Evolutionary conservation across 1,140 invertebrate genomes (phyloP).

Genomic region (Plodia interpunctella): DNA sequence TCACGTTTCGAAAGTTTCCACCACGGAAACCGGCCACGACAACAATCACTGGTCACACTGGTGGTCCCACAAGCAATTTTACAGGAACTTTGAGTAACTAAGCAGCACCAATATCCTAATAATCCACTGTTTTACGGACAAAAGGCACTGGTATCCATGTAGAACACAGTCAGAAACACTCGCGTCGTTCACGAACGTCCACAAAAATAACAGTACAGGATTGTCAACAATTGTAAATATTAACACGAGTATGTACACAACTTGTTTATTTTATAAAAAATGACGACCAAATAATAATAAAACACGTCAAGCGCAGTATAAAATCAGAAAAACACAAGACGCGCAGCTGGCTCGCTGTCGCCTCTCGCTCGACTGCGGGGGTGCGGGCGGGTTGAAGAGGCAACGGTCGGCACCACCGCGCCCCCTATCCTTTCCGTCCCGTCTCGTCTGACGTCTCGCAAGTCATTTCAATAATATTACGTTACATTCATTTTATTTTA

Average conservation of each 20-base stretch:
- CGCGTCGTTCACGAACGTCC: slow-evolving; percentile 38
- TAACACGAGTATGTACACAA: slow-evolving; percentile 54
- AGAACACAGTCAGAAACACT: slow-evolving; percentile 50
- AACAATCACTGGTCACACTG: slow-evolving; percentile 74
- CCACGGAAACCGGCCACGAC: slow-evolving; percentile 71
- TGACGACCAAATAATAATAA: slow-evolving; percentile 47
- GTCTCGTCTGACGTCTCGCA: slow-evolving; percentile 59
- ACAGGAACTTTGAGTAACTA: slow-evolving; percentile 53
- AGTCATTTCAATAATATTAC: slow-evolving; percentile 63
- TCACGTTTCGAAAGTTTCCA: slow-evolving; percentile 74
- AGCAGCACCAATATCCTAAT: slow-evolving; percentile 63
- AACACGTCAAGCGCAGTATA: slow-evolving; percentile 64
- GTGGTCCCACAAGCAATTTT: slow-evolving; percentile 51
- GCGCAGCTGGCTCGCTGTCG: slow-evolving; percentile 65
- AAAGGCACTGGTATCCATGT: slow-evolving; percentile 69
- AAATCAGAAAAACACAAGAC: slow-evolving; percentile 73
- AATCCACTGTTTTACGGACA: slow-evolving; percentile 65
- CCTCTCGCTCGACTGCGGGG: slow-evolving; percentile 61
- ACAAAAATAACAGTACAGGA: slow-evolving; percentile 28
- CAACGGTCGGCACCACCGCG: slow-evolving; percentile 39
- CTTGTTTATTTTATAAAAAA: slow-evolving; percentile 32
- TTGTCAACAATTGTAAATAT: slow-evolving; percentile 22
- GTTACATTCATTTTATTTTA: slow-evolving; percentile 64
- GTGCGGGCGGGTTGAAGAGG: slow-evolving; percentile 54
- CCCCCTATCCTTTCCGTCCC: slow-evolving; percentile 54